Evolutionary conservation across 1,140 invertebrate genomes (phyloP), one percentile per base, ranked within the genome.

Genomic region (Pectinophora gossypiella): DNA sequence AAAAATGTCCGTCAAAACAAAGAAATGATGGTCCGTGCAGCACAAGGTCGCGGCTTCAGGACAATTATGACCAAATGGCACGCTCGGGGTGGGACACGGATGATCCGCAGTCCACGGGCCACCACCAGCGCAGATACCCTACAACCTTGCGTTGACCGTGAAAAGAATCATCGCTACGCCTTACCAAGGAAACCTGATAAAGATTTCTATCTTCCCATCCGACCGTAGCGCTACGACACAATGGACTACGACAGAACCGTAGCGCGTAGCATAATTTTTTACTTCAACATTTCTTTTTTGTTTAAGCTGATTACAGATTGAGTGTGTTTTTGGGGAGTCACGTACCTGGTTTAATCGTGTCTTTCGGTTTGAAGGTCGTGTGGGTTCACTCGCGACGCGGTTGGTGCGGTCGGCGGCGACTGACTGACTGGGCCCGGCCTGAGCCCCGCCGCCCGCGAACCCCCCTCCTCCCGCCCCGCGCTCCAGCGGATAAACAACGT

Each of bases 401-500:
- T 66, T 63, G 64, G 68, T 58, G 55, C 72, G 66, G 69, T 68
- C 70, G 79, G 69, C 70, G 79, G 68, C 70, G 66, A 68, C 66
- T 71, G 73, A 78, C 77, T 74, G 79, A 79, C 78, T 70, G 72
- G 66, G 79, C 82, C 79, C 76, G 81, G 73, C 73, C 66, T 62
- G 72, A 77, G 77, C 77, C 74, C 68, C 69, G 62, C 71, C 73
- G 64, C 76, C 64, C 76, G 59, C 73, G 32, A 59, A 38, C 68
- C 68, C 47, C 56, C 27, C 68, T 59, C 48, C 64, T 48, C 57
- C 68, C 13, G 23, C 15, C 70, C 72, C 76, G 69, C 74, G 64
- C 72, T 71, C 79, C 65, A 68, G 65, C 77, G 78, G 79, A 85
- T 85, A 85, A 85, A 85, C 82, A 85, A 85, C 82, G 69, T 85